phyloP scores from a whole-genome alignment of 2,797 vertebrate genomes.

The Peromyscus nudipes region DNA sequence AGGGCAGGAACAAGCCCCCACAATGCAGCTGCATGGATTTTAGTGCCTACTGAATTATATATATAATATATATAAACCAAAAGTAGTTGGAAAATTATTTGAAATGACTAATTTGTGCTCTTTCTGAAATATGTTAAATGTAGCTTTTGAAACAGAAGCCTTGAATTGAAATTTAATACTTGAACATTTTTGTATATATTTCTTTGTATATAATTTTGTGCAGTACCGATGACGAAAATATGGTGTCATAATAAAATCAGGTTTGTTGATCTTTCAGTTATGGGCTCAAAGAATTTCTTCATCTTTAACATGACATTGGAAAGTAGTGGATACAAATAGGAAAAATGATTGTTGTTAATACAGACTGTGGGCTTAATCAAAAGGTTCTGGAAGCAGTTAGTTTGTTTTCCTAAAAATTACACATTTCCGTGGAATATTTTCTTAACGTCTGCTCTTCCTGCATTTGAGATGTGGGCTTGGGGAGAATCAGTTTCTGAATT shows the following conservation, averaged over 20 bases:
- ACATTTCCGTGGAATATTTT: conserved; percentile 75
- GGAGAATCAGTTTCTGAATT: conserved; percentile 74
- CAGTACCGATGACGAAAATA: conserved; percentile 88
- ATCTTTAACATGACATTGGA: conserved; percentile 81
- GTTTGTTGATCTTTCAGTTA: conserved; percentile 89
- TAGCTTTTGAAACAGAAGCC: conserved; percentile 90
- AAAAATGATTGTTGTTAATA: conserved; percentile 76
- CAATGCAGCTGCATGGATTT: conserved; percentile 90
- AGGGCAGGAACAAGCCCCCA: conserved; percentile 85
- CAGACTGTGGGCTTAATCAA: conserved; percentile 70
- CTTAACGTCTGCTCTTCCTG: conserved; percentile 72
- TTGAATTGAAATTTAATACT: conserved; percentile 90
- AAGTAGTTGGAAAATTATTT: conserved; percentile 87
- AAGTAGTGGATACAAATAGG: conserved; percentile 78
- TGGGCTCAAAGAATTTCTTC: conserved; percentile 88
- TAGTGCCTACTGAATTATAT: conserved; percentile 90
- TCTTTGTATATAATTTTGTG: conserved; percentile 89
- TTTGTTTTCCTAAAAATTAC: conserved; percentile 74
- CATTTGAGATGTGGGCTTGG: conserved; percentile 71
- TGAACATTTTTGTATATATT: conserved; percentile 90
- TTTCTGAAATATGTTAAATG: conserved; percentile 90
- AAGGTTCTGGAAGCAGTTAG: conserved; percentile 72
- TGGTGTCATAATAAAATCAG: conserved; percentile 88
- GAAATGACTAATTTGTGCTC: conserved; percentile 88
- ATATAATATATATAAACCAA: conserved; percentile 88